Base-by-base conservation (phyloP, 2,888 invertebrate genomes). In the Theristus sp. region DNA sequence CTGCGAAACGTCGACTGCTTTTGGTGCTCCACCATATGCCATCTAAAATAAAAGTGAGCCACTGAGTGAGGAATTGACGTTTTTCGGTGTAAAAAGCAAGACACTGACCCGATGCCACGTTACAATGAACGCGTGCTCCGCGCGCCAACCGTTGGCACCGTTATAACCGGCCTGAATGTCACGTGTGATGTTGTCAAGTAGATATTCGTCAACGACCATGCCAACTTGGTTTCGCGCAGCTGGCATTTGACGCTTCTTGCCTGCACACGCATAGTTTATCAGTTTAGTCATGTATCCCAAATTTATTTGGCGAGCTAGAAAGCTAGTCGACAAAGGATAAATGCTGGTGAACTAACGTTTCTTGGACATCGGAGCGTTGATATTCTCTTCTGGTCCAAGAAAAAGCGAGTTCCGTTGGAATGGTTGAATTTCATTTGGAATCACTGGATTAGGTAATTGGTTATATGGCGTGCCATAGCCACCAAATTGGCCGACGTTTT, bases 1-100 rank as follows among this genome's bases (percentile, higher is more conserved):
- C 56, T 68, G 67, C 1, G 68, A 67, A 22, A 69, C 67, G 53
- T 69, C 68, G 3, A 69, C 62, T 24, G 67, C 68, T 24, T 69
- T 62, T 13, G 67, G 66, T 1, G 69, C 69, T 3, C 69, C 69
- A 24, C 69, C 69, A 60, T 67, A 68, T 24, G 68, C 68, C 67
- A 69, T 69, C 65, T 65, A 55, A 47, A 66, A 38, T n/a, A 24
- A 52, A 6, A 52, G 6, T 52, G 52, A 6, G 6, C 52, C 10
- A 24, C n/a, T 6, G 22, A 10, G 22, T 20, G 10, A n/a, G 10
- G 3, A n/a, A 24, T 52, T 52, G 17, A 17, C 52, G 52, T n/a
- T 38, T 38, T 13, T 38, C 38, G 17, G 6, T 38, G 38, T 17
- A 38, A 6, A 38, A 38, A 13, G 10, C 38, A 38, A 38, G 38